These are phyloP conservation scores for Mizuhopecten yessoensis DNA, from an alignment of 1,140 invertebrate species.

Conservation along the genomic window DNA sequence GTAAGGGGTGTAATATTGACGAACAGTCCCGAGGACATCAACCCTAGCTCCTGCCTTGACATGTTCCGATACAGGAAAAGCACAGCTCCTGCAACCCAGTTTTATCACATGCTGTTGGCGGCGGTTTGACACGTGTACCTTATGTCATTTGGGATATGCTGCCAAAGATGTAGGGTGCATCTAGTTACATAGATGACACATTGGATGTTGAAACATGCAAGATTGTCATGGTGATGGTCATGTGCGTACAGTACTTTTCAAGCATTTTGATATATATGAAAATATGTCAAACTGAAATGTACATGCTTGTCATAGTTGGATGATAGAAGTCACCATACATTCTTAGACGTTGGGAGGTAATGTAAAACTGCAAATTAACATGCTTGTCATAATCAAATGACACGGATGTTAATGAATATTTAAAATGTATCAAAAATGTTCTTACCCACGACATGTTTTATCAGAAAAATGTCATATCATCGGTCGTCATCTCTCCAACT, in stretches of 20 bases:
- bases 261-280: background rate
- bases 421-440: background rate
- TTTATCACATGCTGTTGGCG: background rate
- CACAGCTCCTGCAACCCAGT: background rate
- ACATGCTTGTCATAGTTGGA: slow-evolving; percentile 1
- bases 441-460: background rate
- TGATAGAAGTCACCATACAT: background rate
- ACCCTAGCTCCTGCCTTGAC: background rate
- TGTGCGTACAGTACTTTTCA: background rate
- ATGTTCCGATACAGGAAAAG: background rate
- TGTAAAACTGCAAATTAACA: background rate
- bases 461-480: slow-evolving; percentile 15
- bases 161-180: background rate
- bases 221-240: background rate
- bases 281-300: background rate
- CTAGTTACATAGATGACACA: background rate
- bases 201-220: background rate
- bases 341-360: background rate
- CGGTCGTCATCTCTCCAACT: background rate
- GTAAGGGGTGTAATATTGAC: background rate
- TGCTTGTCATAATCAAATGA: background rate
- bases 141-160: background rate
- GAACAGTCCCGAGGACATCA: background rate
- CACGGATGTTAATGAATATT: background rate
- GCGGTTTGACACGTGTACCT: background rate